Evolutionary conservation across 2,113 vertebrate species (phyloP).

Genomic region (Malaclemys terrapin): DNA sequence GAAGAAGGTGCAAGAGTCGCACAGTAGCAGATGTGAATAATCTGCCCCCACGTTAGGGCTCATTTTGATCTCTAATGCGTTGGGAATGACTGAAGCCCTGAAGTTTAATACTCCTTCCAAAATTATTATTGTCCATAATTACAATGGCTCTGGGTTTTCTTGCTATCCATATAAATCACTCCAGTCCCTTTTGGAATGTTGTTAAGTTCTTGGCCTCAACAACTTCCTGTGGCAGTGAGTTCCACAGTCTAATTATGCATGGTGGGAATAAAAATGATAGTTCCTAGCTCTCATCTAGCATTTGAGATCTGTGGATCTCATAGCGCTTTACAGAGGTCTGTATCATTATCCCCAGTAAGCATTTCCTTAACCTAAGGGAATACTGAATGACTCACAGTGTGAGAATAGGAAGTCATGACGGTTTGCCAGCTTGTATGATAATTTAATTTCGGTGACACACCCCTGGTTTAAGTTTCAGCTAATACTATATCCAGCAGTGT

Average conservation of each 20-base stretch:
- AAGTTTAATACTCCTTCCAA: not conserved
- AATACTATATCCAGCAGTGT: not conserved
- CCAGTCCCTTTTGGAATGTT: not conserved
- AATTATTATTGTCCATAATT: not conserved
- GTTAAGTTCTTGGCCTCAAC: not conserved
- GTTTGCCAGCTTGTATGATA: not conserved
- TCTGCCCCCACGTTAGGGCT: not conserved
- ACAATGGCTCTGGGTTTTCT: not conserved
- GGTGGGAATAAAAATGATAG: not conserved
- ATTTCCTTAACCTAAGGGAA: not conserved
- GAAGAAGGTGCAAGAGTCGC: not conserved
- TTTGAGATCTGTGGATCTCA: not conserved
- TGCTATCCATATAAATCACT: not conserved
- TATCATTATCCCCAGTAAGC: not conserved
- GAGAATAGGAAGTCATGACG: not conserved
- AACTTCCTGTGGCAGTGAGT: not conserved
- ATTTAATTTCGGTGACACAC: not conserved
- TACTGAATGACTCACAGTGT: not conserved
- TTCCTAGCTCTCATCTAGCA: not conserved
- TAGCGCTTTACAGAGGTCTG: not conserved
- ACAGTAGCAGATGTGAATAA: accelerated
- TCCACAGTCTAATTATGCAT: accelerated
- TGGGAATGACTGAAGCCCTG: not conserved
- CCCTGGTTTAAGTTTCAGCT: not conserved
- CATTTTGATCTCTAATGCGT: accelerated